Evolutionary conservation across 2,113 vertebrate genomes (phyloP).

Genomic region (Cebidichthys violaceus): DNA sequence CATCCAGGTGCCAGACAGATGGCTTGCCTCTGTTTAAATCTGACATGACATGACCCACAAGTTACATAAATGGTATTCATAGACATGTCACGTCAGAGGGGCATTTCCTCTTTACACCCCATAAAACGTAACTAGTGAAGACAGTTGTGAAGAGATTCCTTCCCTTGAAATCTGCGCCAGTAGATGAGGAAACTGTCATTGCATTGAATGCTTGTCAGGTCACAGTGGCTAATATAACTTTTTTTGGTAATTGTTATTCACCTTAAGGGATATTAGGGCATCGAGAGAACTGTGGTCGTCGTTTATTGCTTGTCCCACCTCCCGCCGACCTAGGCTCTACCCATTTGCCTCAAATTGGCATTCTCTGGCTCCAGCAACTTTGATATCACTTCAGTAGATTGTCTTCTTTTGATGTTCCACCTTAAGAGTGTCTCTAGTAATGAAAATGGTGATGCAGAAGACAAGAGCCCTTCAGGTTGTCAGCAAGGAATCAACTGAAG

Average conservation of each 20-base stretch:
- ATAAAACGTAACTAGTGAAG: neutral
- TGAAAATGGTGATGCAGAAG: neutral
- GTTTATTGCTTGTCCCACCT: neutral
- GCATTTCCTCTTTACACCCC: neutral
- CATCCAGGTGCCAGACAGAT: conserved; percentile 31
- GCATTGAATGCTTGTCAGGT: neutral
- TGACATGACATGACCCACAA: conserved; percentile 8
- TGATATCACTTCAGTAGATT: neutral
- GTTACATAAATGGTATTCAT: conserved; percentile 7
- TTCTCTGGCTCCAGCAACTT: neutral
- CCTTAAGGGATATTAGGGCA: neutral
- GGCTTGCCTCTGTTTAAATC: conserved; percentile 34
- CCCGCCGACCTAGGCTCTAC: neutral
- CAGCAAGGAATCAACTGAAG: neutral
- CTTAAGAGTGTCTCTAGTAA: neutral
- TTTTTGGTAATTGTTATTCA: neutral
- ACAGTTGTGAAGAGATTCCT: neutral
- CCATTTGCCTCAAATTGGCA: neutral
- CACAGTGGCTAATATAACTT: neutral
- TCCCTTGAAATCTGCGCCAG: neutral
- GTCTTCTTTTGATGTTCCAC: neutral
- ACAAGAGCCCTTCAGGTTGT: neutral
- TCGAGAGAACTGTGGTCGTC: neutral
- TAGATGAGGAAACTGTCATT: neutral
- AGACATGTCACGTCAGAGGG: conserved; percentile 6